Base-by-base conservation (phyloP, 1,140 invertebrate species). In the Neodiprion lecontei region DNA sequence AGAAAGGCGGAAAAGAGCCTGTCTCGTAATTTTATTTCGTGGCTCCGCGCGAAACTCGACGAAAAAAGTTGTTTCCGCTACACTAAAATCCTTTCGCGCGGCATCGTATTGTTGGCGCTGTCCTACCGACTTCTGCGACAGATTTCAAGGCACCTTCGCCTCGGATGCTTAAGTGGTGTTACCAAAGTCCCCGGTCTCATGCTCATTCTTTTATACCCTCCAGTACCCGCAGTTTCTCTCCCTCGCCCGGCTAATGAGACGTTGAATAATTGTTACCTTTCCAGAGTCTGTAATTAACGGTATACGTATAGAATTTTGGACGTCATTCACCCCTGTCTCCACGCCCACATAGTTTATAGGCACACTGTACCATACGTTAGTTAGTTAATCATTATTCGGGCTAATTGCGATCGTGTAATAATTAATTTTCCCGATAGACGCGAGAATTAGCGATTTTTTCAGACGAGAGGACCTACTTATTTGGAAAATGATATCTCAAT, bases 11-110 rank as follows among this genome's bases (percentile, higher is more conserved):
- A 40, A 17, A 23, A 67, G 72, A 71, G 74, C 67, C 75, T 67
- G 74, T 79, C 76, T 76, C 78, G 79, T 81, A 81, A 82, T 82
- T 82, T 78, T 77, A 78, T 82, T 78, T 76, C 40, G 79, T 66
- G 78, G 81, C 82, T 77, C 77, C 40, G 77, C 69, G 66, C 76
- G 75, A 67, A 75, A 75, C 69, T 78, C 76, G 78, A 79, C 69
- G 81, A 79, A 76, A 50, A 80, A 82, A 80, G 78, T 71, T 71
- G 48, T 21, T 40, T 49, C 21, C n/a, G 17, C 82, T 81, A 61
- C 81, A 82, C 72, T 72, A 75, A 78, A 82, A 81, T 79, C 80
- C 79, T 83, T 82, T 83, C 78, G 78, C 53, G 53, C 9, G 53
- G 53, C 53, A 61, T 61, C 53, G 53, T 61, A 61, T 61, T 61